A percentile compares a stretch with the other conserved stretches of the same genome.
These are phyloP conservation scores for Oreochromis tanganicae DNA, from an alignment of 2,113 vertebrate species.

Conservation along the genomic window DNA sequence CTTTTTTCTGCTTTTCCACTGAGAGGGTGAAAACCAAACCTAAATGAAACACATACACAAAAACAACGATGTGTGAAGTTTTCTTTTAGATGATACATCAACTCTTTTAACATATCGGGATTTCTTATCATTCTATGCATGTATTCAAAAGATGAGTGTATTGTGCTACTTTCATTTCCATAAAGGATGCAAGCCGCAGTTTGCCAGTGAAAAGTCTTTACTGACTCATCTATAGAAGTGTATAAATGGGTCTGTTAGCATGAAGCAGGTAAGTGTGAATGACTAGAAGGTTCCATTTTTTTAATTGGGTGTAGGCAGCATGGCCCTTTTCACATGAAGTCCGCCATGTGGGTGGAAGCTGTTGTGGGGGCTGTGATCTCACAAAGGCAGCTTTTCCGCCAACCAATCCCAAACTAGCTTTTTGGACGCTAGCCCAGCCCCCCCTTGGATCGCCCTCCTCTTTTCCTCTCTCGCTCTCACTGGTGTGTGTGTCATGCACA, in stretches of 20 bases:
- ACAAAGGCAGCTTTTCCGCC: conserved; percentile 72
- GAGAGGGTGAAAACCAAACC: not conserved
- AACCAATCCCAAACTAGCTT: conserved; percentile 52
- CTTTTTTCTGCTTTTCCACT: not conserved
- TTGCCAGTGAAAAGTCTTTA: not conserved
- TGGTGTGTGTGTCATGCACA: not conserved
- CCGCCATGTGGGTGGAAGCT: conserved; percentile 52
- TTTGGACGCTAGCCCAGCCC: conserved; percentile 37
- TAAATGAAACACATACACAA: not conserved
- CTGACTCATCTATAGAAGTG: not conserved
- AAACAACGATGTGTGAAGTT: not conserved
- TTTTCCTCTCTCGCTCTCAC: not conserved
- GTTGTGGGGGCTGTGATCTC: conserved; percentile 74
- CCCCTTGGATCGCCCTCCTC: conserved; percentile 9
- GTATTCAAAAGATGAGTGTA: fast-evolving
- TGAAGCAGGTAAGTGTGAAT: not conserved
- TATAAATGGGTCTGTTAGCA: not conserved
- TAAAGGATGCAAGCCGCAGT: not conserved
- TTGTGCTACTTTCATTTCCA: not conserved
- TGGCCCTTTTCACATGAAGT: conserved; percentile 17
- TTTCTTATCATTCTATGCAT: not conserved
- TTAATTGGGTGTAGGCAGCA: not conserved
- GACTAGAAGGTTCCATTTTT: not conserved
- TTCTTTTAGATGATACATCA: not conserved
- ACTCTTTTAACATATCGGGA: not conserved